Evolutionary conservation across 2,888 invertebrate genomes (phyloP), one percentile per base, ranked within the genome.

Genomic region (Eurytoma californica): DNA sequence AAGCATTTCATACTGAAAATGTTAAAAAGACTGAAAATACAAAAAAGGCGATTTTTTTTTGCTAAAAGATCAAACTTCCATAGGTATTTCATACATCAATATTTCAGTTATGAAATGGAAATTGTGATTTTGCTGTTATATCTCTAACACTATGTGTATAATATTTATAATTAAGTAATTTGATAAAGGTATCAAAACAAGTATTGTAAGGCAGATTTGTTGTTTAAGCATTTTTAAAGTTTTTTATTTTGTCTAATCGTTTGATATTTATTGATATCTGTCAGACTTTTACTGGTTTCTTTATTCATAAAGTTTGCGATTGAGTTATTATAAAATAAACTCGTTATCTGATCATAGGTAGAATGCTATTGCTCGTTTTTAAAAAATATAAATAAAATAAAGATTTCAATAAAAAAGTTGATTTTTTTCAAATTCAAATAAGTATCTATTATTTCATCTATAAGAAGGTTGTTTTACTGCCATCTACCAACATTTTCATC

Each of bases 21-120:
- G 13, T 57, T 16, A 79, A 9, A 7, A 39, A 79, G 79, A 79
- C 79, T 79, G 79, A 79, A 61, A 51, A 57, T 55, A 51, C 39
- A 69, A 30, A 18, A 79, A 63, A 18, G 24, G 60, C 66, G 20
- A 69, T 53, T 66, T 66, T 75, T 51, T 66, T 30, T 72, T 70
- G 55, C 53, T 18, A 55, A 51, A 58, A 58, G 0, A 61, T 58
- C 51, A 13, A 58, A 30, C 67, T 61, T 78, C 67, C 53, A 75
- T 75, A 79, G 53, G 53, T 74, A 74, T 74, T 79, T 63, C 61
- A 18, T 57, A 51, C 14, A 30, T 49, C 30, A 16, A 72, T 65
- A 30, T 72, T 79, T 20, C 28, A 72, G 30, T 79, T 70, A 60
- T 69, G 5, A 58, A 65, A 47, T 5, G 55, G 58, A 79, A 73